A percentile compares a stretch with the other conserved stretches of the same genome.
Conservation (phyloP, 2,113 vertebrate species). For the Hippopotamus amphibius region DNA sequence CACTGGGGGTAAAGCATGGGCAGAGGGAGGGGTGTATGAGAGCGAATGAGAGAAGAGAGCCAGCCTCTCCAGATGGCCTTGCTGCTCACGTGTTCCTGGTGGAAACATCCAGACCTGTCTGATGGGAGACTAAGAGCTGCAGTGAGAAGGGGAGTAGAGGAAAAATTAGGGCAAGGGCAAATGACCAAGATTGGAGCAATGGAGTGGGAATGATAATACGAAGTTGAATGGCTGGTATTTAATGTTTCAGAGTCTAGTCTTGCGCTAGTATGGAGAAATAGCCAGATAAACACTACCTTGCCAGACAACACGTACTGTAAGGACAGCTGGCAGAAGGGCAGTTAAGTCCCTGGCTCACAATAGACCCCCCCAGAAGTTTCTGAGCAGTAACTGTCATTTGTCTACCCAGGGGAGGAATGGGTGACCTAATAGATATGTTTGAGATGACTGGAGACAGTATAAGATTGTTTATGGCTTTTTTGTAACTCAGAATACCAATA, state of each 20-base stretch:
- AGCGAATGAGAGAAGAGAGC: rapidly evolving
- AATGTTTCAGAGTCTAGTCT: not conserved
- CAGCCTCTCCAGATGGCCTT: constrained; percentile 70
- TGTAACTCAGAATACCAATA: not conserved
- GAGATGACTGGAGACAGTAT: not conserved
- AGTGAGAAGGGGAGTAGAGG: not conserved
- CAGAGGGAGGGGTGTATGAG: constrained; percentile 29
- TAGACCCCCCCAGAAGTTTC: not conserved
- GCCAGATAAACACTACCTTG: not conserved
- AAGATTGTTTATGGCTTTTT: not conserved
- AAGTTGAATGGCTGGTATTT: not conserved
- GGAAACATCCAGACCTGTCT: not conserved
- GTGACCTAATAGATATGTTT: not conserved
- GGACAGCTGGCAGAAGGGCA: not conserved
- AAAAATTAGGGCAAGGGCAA: not conserved
- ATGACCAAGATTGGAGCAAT: not conserved
- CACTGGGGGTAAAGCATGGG: constrained; percentile 44
- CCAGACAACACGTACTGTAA: not conserved
- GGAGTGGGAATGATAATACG: not conserved
- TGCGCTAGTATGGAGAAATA: not conserved
- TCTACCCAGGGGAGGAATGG: not conserved
- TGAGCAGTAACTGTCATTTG: not conserved
- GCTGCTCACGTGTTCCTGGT: not conserved
- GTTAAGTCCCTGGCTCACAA: not conserved
- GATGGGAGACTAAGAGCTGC: not conserved